phyloP scores from a whole-genome alignment of 1,140 invertebrate genomes.

The Probaryconus sp. region DNA sequence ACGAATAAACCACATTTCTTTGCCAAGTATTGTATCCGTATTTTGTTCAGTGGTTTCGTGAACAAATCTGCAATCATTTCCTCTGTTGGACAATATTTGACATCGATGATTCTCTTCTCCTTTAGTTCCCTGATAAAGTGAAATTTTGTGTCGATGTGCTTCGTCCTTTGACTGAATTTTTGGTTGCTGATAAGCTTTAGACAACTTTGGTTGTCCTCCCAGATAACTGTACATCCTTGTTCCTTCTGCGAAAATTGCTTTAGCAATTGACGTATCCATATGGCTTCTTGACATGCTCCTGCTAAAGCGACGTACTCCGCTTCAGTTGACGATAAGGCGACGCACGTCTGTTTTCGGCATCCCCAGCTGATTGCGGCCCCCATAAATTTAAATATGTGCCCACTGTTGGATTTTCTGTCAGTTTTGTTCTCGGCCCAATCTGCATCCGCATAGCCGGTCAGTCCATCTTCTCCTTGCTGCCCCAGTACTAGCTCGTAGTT shows the following conservation, averaged over 20 bases:
- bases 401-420: conserved; percentile 55
- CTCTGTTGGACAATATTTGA: conserved; percentile 52
- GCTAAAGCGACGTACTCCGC: conserved; percentile 49
- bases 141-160: conserved; percentile 48
- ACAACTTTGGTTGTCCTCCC: conserved; percentile 52
- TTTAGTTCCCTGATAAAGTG: conserved; percentile 42
- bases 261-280: conserved; percentile 41
- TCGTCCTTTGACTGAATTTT: too few species aligned
- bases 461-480: background rate
- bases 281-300: conserved; percentile 40
- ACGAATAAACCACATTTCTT: too few species aligned
- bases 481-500: conserved; percentile 19
- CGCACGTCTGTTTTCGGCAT: conserved; percentile 33
- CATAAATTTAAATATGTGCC: conserved; percentile 34
- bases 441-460: conserved; percentile 42
- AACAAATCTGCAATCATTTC: conserved; percentile 56
- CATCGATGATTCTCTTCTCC: conserved; percentile 23
- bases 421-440: conserved; percentile 43
- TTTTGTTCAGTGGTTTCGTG: conserved; percentile 41
- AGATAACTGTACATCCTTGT: conserved; percentile 32
- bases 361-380: conserved; percentile 38
- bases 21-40: background rate
- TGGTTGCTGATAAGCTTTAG: too few species aligned
- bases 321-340: conserved; percentile 55
- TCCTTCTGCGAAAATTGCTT: conserved; percentile 1